These are phyloP conservation scores for Phrynosoma platyrhinos DNA, from an alignment of 2,113 vertebrate genomes.

Conservation along the genomic window DNA sequence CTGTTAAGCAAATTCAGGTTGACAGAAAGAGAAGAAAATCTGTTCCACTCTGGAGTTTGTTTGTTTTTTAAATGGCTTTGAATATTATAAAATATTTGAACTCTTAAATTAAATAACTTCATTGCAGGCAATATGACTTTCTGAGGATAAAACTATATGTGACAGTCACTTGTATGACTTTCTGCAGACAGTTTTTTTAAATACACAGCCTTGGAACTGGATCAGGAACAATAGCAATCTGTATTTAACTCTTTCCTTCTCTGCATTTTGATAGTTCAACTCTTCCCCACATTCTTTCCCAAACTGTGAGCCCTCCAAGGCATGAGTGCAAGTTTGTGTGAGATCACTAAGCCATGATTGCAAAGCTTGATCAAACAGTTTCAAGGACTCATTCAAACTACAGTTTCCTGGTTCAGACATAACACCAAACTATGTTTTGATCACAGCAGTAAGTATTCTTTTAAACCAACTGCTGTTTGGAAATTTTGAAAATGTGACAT, in stretches of 20 bases:
- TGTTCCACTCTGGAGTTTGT: background rate
- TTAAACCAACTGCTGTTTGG: background rate
- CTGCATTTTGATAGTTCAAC: background rate
- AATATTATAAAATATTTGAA: background rate
- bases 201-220: background rate
- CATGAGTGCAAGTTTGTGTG: background rate
- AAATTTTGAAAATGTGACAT: no score
- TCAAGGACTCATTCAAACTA: no score
- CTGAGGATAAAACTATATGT: background rate
- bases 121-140: background rate
- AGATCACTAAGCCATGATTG: background rate
- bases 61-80: background rate
- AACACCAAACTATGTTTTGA: background rate
- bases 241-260: background rate
- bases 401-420: background rate
- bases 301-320: no score
- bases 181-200: background rate
- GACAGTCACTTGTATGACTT: background rate
- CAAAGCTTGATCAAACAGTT: background rate
- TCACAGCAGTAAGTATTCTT: background rate
- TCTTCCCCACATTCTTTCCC: background rate
- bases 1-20: conserved; percentile 39
- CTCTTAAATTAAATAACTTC: background rate
- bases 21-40: conserved; percentile 30
- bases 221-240: background rate